Evolutionary conservation across 1,140 invertebrate species (phyloP), one percentile per base, ranked within the genome.

Genomic region (Tachypleus tridentatus): DNA sequence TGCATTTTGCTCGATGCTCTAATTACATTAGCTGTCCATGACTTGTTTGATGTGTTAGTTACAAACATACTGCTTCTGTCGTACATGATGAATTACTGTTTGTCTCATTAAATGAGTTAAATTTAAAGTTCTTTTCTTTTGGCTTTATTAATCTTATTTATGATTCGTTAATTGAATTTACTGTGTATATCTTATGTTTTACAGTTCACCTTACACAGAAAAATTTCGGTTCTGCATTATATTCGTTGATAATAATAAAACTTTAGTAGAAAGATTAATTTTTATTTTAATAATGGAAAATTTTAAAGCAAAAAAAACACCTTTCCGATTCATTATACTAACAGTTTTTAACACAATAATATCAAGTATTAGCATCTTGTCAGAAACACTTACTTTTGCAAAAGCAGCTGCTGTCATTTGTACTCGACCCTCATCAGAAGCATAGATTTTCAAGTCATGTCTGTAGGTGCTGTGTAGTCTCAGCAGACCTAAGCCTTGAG

Each of bases 331-430:
- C 49, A 56, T 57, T 3, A 51, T 8, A 52, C 7, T 53, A 52
- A 63, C n/a, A 63, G 5, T 11, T 57, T 62, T 57, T 57, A 62
- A 59, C 48, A 57, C n/a, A 48, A 53, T 64, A 65, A 57, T 6
- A 66, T 65, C n/a, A 48, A 63, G 6, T n/a, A 8, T 10, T 47
- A 49, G 10, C 53, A 51, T 9, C 29, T 29, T 29, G 29, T 29
- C 29, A 29, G 29, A 29, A 29, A 51, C 29, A 10, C 63, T 58
- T 65, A 83, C 96, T 80, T 98, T 99, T 3, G 97, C 94, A 79
- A 99, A 99, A 8, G 97, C 97, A 9, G 97, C 97, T 0, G 97
- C 97, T 0, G 97, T 99, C 95, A 98, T 99, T 79, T 99, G 97
- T 3, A 98, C 97, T 61, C 97, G 80, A 2, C 97, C 97, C 78